Evolutionary conservation across 2,888 invertebrate species (phyloP).

Genomic region (Acanthosepion lycidas): DNA sequence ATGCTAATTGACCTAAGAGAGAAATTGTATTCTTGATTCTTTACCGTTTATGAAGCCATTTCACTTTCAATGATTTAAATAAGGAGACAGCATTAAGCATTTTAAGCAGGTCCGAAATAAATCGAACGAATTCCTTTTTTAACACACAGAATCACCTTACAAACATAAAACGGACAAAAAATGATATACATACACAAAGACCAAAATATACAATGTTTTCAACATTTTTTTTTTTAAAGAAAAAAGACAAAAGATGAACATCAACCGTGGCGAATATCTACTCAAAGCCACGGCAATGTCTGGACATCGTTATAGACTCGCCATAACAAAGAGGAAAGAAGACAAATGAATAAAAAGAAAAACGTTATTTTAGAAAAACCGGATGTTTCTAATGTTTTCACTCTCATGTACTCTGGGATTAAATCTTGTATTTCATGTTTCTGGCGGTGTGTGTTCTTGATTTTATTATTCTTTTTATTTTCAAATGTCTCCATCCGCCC

Average conservation of each 20-base stretch:
- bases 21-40: too few species aligned
- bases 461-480: neutral
- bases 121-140: neutral
- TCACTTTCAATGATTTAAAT: too few species aligned
- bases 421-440: constrained; percentile 1
- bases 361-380: neutral
- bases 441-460: neutral
- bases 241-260: neutral
- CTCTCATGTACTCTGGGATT: constrained; percentile 33
- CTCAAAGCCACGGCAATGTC: neutral
- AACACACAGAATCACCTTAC: neutral
- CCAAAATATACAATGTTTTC: neutral
- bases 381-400: constrained; percentile 1
- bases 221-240: neutral
- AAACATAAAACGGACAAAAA: neutral
- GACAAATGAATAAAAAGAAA: neutral
- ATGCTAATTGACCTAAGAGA: too few species aligned
- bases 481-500: neutral
- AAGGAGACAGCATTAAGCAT: too few species aligned
- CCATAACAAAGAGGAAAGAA: neutral
- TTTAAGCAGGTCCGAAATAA: neutral
- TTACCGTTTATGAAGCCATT: too few species aligned
- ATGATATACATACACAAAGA: neutral
- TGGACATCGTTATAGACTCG: neutral
- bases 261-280: neutral